Conservation (phyloP, 2,888 invertebrate species). For the Synergus umbraculus region DNA sequence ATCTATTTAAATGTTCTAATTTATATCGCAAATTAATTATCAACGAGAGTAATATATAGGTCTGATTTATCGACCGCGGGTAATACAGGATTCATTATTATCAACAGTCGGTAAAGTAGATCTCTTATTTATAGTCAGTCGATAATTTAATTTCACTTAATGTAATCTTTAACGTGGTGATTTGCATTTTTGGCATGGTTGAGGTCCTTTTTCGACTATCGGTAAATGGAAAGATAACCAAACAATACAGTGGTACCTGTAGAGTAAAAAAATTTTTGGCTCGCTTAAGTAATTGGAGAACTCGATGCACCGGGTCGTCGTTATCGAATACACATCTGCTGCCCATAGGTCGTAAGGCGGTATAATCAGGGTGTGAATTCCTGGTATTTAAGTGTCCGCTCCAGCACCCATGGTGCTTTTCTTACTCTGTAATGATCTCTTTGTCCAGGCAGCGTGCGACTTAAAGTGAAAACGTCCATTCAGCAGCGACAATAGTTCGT, state of each 20-base stretch:
- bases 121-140: not conserved
- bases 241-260: not conserved
- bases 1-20: no score
- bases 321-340: constrained; percentile 55
- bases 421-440: constrained; percentile 73
- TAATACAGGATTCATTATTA: not conserved
- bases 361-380: constrained; percentile 74
- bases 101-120: not conserved
- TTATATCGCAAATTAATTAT: no score
- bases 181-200: not conserved
- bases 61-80: no score
- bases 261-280: constrained; percentile 50
- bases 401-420: constrained; percentile 61
- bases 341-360: constrained; percentile 53
- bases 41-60: no score
- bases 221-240: not conserved
- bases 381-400: constrained; percentile 72
- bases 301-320: constrained; percentile 45
- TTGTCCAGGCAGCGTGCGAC: constrained; percentile 70
- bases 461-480: constrained; percentile 73
- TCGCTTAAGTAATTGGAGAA: constrained; percentile 42
- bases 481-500: constrained; percentile 70
- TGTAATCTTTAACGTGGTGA: no score
- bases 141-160: not conserved
- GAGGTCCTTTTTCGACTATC: not conserved